These are phyloP conservation scores for Esox masquinongy DNA, from an alignment of 2,797 vertebrate genomes.

Conservation along the genomic window DNA sequence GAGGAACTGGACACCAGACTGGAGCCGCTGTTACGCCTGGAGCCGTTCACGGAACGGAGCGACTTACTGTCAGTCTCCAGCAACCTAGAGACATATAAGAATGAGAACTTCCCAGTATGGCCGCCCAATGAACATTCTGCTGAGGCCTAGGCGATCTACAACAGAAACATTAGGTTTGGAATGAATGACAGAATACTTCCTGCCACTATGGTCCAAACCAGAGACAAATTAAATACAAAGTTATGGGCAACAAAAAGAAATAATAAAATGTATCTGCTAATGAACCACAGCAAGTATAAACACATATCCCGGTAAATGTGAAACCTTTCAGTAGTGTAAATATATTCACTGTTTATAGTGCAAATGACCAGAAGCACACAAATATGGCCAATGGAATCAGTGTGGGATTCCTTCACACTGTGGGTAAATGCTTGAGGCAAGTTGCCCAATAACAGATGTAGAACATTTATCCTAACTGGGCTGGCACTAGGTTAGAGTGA, in stretches of 20 bases:
- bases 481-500: conserved; percentile 8
- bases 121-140: background rate
- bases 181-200: background rate
- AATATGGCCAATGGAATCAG: background rate
- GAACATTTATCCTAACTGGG: conserved; percentile 11
- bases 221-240: background rate
- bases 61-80: conserved; percentile 97
- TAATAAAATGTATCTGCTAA: background rate
- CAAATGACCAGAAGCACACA: background rate
- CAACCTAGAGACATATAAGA: conserved; percentile 72
- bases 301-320: background rate
- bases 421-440: conserved; percentile 12
- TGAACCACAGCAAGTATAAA: background rate
- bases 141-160: background rate
- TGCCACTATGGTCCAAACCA: background rate
- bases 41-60: conserved; percentile 93
- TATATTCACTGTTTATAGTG: background rate
- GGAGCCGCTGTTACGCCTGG: conserved; percentile 95
- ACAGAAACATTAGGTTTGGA: background rate
- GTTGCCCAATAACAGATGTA: conserved; percentile 3
- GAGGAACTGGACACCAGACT: conserved; percentile 98
- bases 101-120: background rate
- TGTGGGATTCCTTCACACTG: background rate
- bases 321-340: conserved; percentile 7
- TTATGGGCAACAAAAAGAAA: background rate